Conservation (phyloP, 2,113 vertebrate species). For the Serinus canaria region DNA sequence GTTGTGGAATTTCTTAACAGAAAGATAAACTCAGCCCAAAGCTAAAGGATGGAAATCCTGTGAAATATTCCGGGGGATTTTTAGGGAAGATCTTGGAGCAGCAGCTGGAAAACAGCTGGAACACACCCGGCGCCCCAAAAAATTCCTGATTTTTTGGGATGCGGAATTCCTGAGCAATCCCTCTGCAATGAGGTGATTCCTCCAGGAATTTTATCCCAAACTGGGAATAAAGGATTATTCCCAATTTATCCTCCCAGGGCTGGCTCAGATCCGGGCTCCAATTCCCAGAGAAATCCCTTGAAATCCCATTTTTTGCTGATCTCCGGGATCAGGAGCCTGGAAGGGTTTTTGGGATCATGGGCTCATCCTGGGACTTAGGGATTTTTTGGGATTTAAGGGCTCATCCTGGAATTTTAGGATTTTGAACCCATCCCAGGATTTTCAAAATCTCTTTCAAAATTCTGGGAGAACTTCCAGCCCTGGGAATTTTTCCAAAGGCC, state of each 20-base stretch:
- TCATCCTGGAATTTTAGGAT: background rate
- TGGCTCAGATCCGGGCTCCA: too few relatives aligned
- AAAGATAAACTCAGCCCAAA: too few relatives aligned
- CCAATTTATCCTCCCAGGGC: background rate
- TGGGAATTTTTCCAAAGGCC: background rate
- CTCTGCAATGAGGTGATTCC: too few relatives aligned
- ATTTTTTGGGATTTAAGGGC: background rate
- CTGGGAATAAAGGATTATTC: background rate
- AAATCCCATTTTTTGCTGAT: background rate
- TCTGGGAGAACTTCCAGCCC: background rate
- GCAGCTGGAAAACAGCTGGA: background rate
- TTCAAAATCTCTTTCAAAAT: too few relatives aligned
- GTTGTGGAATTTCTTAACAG: background rate
- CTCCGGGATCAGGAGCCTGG: background rate
- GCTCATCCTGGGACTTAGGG: background rate
- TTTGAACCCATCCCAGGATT: accelerated
- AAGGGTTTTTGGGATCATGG: background rate
- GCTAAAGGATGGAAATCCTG: background rate
- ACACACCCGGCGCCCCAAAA: too few relatives aligned
- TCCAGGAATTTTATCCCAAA: background rate
- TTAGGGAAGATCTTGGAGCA: background rate
- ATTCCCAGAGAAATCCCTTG: background rate
- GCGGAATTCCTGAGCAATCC: background rate
- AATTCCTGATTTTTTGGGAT: background rate
- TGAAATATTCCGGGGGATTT: background rate